These are phyloP conservation scores for Rhombomys opimus DNA, from an alignment of 2,113 vertebrate species.

Conservation along the genomic window DNA sequence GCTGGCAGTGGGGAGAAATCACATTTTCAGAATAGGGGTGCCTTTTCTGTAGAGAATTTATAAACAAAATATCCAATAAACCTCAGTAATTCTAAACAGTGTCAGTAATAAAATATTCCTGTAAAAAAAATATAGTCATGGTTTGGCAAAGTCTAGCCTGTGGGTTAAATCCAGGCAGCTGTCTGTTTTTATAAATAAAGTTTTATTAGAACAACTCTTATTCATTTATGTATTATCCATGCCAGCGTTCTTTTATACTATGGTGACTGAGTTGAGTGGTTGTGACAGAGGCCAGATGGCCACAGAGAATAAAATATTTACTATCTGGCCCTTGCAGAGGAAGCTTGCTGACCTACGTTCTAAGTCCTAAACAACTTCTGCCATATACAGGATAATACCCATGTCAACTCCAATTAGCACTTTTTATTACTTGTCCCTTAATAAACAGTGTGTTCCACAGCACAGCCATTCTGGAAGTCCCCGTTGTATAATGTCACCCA, in stretches of 20 bases:
- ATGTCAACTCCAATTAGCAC: slow-evolving; percentile 29
- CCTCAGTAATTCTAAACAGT: slow-evolving; percentile 13
- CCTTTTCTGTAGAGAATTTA: slow-evolving; percentile 1
- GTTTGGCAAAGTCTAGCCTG: not conserved
- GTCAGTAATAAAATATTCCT: slow-evolving; percentile 27
- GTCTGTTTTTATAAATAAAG: slow-evolving; percentile 64
- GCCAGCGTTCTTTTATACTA: not conserved
- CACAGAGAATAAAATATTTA: slow-evolving; percentile 27
- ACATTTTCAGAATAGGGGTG: not conserved
- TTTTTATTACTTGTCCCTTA: slow-evolving; percentile 24
- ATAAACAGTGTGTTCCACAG: not conserved
- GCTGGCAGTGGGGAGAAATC: not conserved
- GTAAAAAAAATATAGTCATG: not conserved
- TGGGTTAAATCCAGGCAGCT: not conserved
- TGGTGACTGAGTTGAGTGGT: not conserved
- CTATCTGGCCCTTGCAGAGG: not conserved
- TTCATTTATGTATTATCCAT: not conserved
- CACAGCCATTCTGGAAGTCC: not conserved
- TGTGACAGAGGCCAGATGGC: slow-evolving; percentile 40
- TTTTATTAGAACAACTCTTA: slow-evolving; percentile 50
- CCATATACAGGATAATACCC: not conserved
- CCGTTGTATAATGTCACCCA: not conserved
- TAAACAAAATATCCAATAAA: not conserved
- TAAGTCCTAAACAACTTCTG: slow-evolving; percentile 19
- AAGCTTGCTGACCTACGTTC: not conserved